These are phyloP conservation scores for Reticulitermes speratus DNA, from an alignment of 1,140 invertebrate genomes.

Conservation along the genomic window DNA sequence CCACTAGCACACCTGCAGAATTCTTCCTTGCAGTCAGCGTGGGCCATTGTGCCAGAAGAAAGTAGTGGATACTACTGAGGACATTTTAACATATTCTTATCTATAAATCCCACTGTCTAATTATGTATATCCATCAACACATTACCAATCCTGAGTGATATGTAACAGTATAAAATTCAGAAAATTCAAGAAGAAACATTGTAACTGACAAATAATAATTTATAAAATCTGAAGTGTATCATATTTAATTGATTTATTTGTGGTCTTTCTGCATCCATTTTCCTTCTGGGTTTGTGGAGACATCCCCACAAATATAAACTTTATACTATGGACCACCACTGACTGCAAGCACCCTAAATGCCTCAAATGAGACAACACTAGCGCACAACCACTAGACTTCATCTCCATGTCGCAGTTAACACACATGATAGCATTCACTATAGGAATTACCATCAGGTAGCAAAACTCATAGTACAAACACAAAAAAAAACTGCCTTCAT, in stretches of 20 bases:
- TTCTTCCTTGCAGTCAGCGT: slow-evolving; percentile 11
- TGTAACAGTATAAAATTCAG: neutral
- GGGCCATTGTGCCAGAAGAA: neutral
- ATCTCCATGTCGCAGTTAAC: neutral
- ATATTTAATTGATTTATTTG: neutral
- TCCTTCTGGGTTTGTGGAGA: slow-evolving; percentile 4
- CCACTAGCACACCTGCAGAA: slow-evolving; percentile 16
- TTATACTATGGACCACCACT: slow-evolving; percentile 2
- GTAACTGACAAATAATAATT: no score
- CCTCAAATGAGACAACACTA: neutral
- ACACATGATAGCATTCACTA: neutral
- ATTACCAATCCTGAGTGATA: no score
- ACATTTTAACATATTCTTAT: neutral
- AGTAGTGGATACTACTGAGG: neutral
- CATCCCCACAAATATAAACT: neutral
- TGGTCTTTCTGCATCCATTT: neutral
- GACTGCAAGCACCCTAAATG: neutral
- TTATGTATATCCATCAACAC: no score
- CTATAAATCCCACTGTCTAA: no score
- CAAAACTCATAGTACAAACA: no score
- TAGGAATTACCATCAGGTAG: neutral
- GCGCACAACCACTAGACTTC: neutral
- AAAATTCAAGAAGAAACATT: neutral
- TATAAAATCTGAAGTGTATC: no score
- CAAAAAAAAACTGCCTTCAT: no score